A percentile compares a stretch with the other conserved stretches of the same genome.
Evolutionary conservation across 2,888 invertebrate genomes (phyloP).

Genomic region (Drosophila stalkeri): DNA sequence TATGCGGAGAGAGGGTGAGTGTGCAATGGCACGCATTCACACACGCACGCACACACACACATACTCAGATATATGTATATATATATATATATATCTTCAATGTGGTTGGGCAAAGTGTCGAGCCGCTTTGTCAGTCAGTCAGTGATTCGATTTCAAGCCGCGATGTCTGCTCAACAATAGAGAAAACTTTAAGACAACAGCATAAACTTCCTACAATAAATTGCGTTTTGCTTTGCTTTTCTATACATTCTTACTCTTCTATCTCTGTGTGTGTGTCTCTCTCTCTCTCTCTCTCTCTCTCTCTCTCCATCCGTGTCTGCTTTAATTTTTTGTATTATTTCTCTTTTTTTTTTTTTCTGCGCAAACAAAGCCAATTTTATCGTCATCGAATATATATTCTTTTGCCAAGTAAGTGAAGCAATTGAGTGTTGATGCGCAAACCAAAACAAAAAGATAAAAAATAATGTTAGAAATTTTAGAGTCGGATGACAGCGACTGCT

Average conservation of each 20-base stretch:
- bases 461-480: not conserved
- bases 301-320: not conserved
- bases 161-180: conserved; percentile 25
- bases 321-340: not conserved
- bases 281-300: not conserved
- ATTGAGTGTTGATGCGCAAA: conserved; percentile 22
- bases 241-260: not conserved
- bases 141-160: conserved; percentile 43
- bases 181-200: conserved; percentile 35
- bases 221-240: conserved; percentile 25
- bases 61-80: not conserved
- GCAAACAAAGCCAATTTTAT: conserved; percentile 41
- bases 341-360: conserved; percentile 10
- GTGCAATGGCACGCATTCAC: conserved; percentile 5
- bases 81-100: conserved; percentile 23
- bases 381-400: conserved; percentile 30
- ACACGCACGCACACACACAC: not conserved
- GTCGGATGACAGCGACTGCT: not conserved
- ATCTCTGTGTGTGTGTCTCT: not conserved
- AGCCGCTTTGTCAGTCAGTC: conserved; percentile 32
- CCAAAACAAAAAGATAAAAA: conserved; percentile 12
- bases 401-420: conserved; percentile 47
- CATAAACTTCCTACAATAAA: conserved; percentile 32
- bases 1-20: conserved; percentile 25
- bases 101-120: conserved; percentile 14